Evolutionary conservation across 2,113 vertebrate genomes (phyloP).

Genomic region (Pungitius pungitius): DNA sequence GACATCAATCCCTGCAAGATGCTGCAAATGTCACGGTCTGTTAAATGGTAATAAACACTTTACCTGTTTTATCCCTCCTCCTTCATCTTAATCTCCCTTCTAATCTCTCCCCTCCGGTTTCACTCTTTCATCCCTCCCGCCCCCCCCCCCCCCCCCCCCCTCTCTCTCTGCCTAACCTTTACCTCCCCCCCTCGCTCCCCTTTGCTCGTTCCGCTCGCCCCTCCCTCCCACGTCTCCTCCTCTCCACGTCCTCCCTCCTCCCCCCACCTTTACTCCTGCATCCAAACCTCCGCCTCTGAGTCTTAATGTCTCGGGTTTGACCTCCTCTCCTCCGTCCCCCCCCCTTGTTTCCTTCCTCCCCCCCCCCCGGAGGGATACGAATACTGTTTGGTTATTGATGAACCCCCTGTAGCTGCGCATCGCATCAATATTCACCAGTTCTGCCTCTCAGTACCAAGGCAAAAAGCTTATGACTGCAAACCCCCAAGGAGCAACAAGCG

Average conservation of each 20-base stretch:
- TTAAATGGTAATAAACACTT: slow-evolving; percentile 34
- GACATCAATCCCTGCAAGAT: slow-evolving; percentile 34
- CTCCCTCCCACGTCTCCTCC: slow-evolving; percentile 7
- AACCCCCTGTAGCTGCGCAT: slow-evolving; percentile 58
- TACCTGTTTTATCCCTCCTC: slow-evolving; percentile 41
- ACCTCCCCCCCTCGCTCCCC: slow-evolving; percentile 22
- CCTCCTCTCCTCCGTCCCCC: slow-evolving; percentile 4
- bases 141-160: slow-evolving; percentile 7
- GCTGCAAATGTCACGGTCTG: slow-evolving; percentile 30
- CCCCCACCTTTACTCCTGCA: neutral
- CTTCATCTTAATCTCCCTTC: slow-evolving; percentile 39
- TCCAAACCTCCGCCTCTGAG: slow-evolving; percentile 2
- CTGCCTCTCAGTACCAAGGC: slow-evolving; percentile 54
- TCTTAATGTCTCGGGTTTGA: slow-evolving; percentile 40
- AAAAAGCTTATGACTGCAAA: slow-evolving; percentile 64
- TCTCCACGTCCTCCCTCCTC: neutral
- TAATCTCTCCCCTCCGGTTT: slow-evolving; percentile 41
- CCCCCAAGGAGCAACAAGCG: slow-evolving; percentile 43
- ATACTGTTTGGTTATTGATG: slow-evolving; percentile 70
- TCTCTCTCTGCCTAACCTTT: slow-evolving; percentile 49
- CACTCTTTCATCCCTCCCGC: slow-evolving; percentile 25
- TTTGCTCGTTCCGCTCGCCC: slow-evolving; percentile 34
- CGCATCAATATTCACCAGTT: slow-evolving; percentile 68
- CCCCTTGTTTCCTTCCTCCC: neutral
- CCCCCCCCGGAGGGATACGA: slow-evolving; percentile 26